Base-by-base conservation (phyloP, 1,140 invertebrate genomes). In the Xylocopa sonorina region DNA sequence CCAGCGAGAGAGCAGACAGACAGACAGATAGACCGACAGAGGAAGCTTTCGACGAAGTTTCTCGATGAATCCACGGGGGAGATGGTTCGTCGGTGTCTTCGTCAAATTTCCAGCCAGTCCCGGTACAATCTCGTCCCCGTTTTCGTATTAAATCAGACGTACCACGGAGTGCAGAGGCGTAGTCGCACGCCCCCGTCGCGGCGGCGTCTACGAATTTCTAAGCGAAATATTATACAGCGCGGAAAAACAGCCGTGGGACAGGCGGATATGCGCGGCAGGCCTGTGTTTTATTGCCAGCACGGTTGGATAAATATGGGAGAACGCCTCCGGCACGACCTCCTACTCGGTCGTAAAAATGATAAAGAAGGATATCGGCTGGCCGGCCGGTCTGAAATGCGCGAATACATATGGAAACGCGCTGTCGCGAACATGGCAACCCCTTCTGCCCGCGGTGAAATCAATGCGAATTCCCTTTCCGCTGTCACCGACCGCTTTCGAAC, bases 301-400 rank as follows among this genome's bases (percentile, higher is more conserved):
- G 53, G 29, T 77, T 50, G 84, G 83, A 90, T 92, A 90, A 92
- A 92, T 90, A 86, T 83, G 83, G 58, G 87, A n/a, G n/a, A 85
- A 87, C 83, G 79, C 90, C 89, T 90, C 87, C 76, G 84, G 89
- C 88, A 89, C 86, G 87, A 89, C 75, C 87, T 89, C 85, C 88
- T 86, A 86, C 89, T 88, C 84, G 82, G 80, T 78, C 82, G 87
- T 91, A 92, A 92, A 92, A 92, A 92, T 90, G 90, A 92, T 90
- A 90, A 91, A 90, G 89, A 90, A 91, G 88, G 85, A 77, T 91
- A 89, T 90, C 84, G 87, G 74, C 83, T 82, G 84, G 75, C 75
- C 85, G 85, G 87, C 80, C 82, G 78, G 71, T 38, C 86, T 83
- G 68, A 88, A 89, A 88, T 87, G 85, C 84, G 78, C 29, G 34